Conservation (phyloP, 2,888 invertebrate species). For the Scaptomyza caliginosa region DNA sequence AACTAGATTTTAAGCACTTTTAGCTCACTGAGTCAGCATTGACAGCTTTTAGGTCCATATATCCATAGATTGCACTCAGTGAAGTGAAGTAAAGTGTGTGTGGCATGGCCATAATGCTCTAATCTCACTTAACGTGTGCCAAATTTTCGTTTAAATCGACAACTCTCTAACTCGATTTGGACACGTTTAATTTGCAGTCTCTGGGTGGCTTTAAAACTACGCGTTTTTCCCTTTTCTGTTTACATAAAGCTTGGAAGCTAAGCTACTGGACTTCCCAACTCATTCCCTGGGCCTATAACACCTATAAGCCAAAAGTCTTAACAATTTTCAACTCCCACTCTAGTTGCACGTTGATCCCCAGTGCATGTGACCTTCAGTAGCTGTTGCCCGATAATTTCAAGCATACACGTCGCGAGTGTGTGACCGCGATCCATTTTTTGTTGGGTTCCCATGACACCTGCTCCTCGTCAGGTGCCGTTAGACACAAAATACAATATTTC, state of each 20-base stretch:
- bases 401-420: constrained; percentile 41
- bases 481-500: constrained; percentile 10
- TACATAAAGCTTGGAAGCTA: background rate
- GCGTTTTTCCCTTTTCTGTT: background rate
- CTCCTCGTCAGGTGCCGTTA: constrained; percentile 54
- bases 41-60: constrained; percentile 21
- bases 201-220: constrained; percentile 3
- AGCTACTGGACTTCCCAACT: background rate
- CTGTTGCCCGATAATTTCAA: too few relatives aligned
- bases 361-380: constrained; percentile 62
- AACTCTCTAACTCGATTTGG: constrained; percentile 3
- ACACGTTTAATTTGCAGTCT: background rate
- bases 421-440: constrained; percentile 58
- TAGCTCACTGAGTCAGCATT: constrained; percentile 14
- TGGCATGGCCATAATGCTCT: constrained; percentile 3
- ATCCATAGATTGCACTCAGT: constrained; percentile 23
- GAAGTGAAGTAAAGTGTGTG: constrained; percentile 30
- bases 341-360: constrained; percentile 28
- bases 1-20: background rate
- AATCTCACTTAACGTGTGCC: constrained; percentile 26
- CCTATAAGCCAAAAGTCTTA: background rate
- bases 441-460: constrained; percentile 74
- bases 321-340: constrained; percentile 41
- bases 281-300: too few relatives aligned
- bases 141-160: constrained; percentile 15